Base-by-base conservation (phyloP, 2,888 invertebrate species). In the Brenthis daphne region DNA sequence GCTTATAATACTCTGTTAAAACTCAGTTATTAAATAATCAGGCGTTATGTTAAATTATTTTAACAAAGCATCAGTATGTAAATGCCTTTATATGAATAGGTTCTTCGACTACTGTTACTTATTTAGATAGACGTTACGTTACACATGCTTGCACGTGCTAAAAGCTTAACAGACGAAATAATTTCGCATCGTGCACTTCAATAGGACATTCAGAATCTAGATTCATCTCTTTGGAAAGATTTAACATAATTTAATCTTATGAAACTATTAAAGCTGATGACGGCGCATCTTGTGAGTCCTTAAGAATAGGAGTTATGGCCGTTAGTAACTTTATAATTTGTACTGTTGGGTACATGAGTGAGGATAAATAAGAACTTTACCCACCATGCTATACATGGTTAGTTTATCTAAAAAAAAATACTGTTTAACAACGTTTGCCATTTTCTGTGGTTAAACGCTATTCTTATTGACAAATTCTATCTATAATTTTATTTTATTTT, bases 111-210 rank as follows among this genome's bases (percentile, higher is more conserved):
- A 68, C 60, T 70, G 70, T 70, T 65, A 66, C 47, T 63, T 57
- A 61, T 57, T 66, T 48, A 65, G 63, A 54, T 66, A 66, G 64
- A 70, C 54, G 56, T 67, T 51, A 24, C 48, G 70, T 67, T 57
- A 66, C 67, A 68, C 69, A 67, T 64, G 70, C 67, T 63, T 70
- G 72, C 61, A 16, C 65, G 64, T 53, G 70, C 68, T 64, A 68
- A 68, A 68, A 65, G 65, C 71, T 65, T 67, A 71, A 53, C 68
- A 37, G 65, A 65, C 71, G 58, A 67, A 75, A 73, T 72, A 60
- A 68, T 75, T 72, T 70, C 68, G 65, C 73, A 63, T 64, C 71
- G 72, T 72, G 69, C 68, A 63, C 68, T 43, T 68, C 64, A 70
- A 69, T 71, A 56, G 37, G 54, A 64, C 54, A 53, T 57, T 51